A percentile compares a stretch with the other conserved stretches of the same genome.
phyloP scores from a whole-genome alignment of 2,113 vertebrate genomes.

The Paraplagusia blochii region DNA sequence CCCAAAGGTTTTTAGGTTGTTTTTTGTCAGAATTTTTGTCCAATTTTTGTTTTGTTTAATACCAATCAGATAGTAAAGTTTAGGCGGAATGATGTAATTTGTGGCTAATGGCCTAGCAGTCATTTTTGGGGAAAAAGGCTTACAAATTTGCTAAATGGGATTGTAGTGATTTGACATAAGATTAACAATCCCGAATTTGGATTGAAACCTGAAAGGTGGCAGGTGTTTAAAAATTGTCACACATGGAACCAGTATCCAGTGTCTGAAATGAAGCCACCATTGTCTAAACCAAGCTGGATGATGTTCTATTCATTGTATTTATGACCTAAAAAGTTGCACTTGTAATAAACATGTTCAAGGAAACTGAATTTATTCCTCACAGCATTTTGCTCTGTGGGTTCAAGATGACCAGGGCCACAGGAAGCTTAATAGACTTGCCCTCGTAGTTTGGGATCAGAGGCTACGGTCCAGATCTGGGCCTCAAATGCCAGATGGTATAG shows the following conservation, averaged over 20 bases:
- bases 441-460: slow-evolving; percentile 23
- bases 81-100: slow-evolving; percentile 19
- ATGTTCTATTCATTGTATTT: neutral
- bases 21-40: slow-evolving; percentile 12
- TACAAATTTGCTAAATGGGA: slow-evolving; percentile 11
- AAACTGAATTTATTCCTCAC: slow-evolving; percentile 29
- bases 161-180: slow-evolving; percentile 3
- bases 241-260: slow-evolving; percentile 1
- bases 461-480: neutral
- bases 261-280: neutral
- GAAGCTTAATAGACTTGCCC: neutral
- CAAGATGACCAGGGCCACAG: slow-evolving; percentile 1
- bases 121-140: neutral
- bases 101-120: slow-evolving; percentile 16
- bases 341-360: slow-evolving; percentile 25
- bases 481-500: neutral
- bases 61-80: slow-evolving; percentile 22
- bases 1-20: slow-evolving; percentile 17
- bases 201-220: slow-evolving; percentile 10
- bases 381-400: slow-evolving; percentile 24
- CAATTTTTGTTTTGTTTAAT: neutral
- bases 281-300: slow-evolving; percentile 13
- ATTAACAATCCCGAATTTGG: slow-evolving; percentile 12
- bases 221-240: slow-evolving; percentile 13
- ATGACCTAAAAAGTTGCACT: slow-evolving; percentile 50